A percentile compares a stretch with the other conserved stretches of the same genome.
These are phyloP conservation scores for Passer montanus DNA, from an alignment of 2,113 vertebrate genomes.

Conservation along the genomic window DNA sequence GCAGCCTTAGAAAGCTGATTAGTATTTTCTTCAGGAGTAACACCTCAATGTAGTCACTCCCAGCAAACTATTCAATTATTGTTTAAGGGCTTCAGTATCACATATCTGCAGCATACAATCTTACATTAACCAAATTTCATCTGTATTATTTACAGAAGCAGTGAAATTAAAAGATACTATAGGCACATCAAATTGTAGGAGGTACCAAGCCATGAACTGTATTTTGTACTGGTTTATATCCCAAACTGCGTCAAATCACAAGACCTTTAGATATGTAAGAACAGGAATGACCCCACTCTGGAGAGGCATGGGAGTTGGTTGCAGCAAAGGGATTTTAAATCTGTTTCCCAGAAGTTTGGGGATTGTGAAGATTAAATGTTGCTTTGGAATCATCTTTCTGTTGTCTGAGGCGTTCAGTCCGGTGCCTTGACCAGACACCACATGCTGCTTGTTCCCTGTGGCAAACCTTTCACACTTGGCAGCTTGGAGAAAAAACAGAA, in stretches of 20 bases:
- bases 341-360: neutral
- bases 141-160: neutral
- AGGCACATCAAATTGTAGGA: neutral
- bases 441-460: neutral
- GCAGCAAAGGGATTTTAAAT: slow-evolving; percentile 4
- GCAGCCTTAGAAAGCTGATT: neutral
- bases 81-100: neutral
- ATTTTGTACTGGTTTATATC: neutral
- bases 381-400: neutral
- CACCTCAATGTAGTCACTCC: neutral
- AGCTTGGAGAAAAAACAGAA: neutral
- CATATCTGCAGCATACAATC: neutral
- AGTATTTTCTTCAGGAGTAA: neutral
- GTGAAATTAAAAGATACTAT: neutral
- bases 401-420: neutral
- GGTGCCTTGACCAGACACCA: neutral
- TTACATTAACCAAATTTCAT: neutral
- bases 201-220: neutral
- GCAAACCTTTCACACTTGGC: neutral
- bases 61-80: neutral
- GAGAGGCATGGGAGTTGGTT: neutral
- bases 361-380: neutral
- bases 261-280: neutral
- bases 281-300: neutral
- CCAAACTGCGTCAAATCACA: neutral